These are phyloP conservation scores for Macrophya alboannulata DNA, from an alignment of 2,888 invertebrate genomes.

Conservation along the genomic window DNA sequence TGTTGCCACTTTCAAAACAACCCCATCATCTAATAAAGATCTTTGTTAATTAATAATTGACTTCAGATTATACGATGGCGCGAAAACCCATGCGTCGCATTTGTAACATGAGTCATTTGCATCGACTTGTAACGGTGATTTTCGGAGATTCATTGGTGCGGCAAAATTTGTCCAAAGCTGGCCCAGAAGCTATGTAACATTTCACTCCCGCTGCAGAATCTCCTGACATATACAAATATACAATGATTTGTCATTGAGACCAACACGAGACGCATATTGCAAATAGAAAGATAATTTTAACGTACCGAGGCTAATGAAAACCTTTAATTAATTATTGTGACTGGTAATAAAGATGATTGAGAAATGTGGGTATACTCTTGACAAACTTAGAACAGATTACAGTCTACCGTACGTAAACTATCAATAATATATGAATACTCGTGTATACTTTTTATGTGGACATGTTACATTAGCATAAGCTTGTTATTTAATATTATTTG, in stretches of 20 bases:
- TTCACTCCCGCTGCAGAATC: constrained; percentile 76
- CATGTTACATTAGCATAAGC: background rate
- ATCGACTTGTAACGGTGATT: constrained; percentile 30
- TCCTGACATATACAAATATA: constrained; percentile 74
- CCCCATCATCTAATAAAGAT: constrained; percentile 10
- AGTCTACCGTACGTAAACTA: background rate
- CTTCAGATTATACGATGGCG: constrained; percentile 9
- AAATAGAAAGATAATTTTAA: constrained; percentile 45
- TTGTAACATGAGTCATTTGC: constrained; percentile 45
- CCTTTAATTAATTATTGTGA: constrained; percentile 1
- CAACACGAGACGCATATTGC: constrained; percentile 37
- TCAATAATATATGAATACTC: constrained; percentile 30
- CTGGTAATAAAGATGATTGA: constrained; percentile 36
- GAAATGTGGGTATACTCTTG: constrained; percentile 12
- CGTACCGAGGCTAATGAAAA: background rate
- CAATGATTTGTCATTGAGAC: constrained; percentile 67
- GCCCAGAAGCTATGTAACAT: constrained; percentile 49
- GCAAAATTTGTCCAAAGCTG: constrained; percentile 49
- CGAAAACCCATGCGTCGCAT: constrained; percentile 29
- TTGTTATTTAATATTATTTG: constrained; percentile 12
- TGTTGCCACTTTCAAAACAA: background rate
- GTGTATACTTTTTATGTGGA: background rate
- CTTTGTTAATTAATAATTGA: constrained; percentile 56
- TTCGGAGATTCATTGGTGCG: constrained; percentile 46
- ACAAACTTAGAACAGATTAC: background rate